These are phyloP conservation scores for Bovichtus diacanthus DNA, from an alignment of 2,797 vertebrate species.

Conservation along the genomic window DNA sequence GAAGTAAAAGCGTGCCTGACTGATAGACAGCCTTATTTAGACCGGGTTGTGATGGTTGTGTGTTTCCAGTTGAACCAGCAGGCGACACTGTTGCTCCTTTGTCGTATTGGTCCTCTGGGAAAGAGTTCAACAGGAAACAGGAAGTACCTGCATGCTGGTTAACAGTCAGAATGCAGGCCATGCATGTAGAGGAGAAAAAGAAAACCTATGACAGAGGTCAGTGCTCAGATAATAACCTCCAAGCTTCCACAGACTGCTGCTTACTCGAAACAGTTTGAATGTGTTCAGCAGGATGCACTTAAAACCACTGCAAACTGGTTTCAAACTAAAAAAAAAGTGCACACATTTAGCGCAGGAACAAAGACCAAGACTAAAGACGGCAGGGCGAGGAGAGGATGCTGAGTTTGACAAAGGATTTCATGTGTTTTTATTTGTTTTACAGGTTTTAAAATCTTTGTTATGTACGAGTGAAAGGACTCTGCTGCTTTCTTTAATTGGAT, in stretches of 20 bases:
- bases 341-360: neutral
- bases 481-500: too few relatives aligned
- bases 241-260: neutral
- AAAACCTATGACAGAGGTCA: neutral
- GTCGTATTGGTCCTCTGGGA: neutral
- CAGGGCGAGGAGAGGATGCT: neutral
- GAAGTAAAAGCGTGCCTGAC: too few relatives aligned
- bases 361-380: neutral
- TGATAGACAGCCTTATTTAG: neutral
- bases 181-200: too few relatives aligned
- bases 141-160: neutral
- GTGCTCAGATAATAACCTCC: neutral
- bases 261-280: neutral
- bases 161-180: neutral
- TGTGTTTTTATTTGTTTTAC: neutral
- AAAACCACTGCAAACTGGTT: neutral
- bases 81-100: slow-evolving; percentile 13
- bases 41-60: neutral
- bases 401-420: neutral
- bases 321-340: neutral
- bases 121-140: slow-evolving; percentile 2
- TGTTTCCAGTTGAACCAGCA: slow-evolving; percentile 27
- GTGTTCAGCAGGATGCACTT: neutral
- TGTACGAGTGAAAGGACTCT: neutral
- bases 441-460: accelerated